Base-by-base conservation (phyloP, 2,888 invertebrate species). In the Epinotia brunnichana region DNA sequence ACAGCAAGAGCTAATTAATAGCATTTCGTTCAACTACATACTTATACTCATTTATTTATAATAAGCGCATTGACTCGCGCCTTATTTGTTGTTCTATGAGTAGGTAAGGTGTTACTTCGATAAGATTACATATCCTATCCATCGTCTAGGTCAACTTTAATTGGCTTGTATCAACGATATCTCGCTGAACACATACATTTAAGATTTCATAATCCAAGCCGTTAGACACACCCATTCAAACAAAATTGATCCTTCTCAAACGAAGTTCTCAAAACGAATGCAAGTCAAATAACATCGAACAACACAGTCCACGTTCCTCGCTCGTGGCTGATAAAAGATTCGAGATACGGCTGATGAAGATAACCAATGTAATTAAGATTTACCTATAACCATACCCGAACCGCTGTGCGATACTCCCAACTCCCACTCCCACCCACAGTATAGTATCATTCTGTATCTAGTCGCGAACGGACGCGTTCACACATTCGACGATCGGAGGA, bases 261-360 rank as follows among this genome's bases (percentile, higher is more conserved):
- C 29, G 4, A 17, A 54, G 54, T 41, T 54, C 64, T 62, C 21
- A 24, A 21, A 41, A 35, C 53, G 21, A 59, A 70, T 17, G 56
- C 51, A 35, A 68, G 21, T 59, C 67, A 68, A 67, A 61, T 41
- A 69, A 24, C 53, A 41, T 48, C 24, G 48, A 57, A 68, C 39
- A 67, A 72, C 72, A 72, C 56, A 48, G 44, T 19, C 48, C 72
- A 72, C 67, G 72, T 17, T 41, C 19, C 17, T 61, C 35, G 67
- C 67, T 56, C 72, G 61, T 72, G 71, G 60, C 51, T 48, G 72
- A 72, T 72, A 72, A 72, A n/a, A 67, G 61, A 72, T 72, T 44
- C 17, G 17, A 57, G 41, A 60, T 61, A 67, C 11, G 9, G 24
- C 9, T 67, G 72, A 57, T 72, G 62, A 29, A 13, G 61, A 57